Base-by-base conservation (phyloP, 1,140 invertebrate species). In the Berghia stephanieae region DNA sequence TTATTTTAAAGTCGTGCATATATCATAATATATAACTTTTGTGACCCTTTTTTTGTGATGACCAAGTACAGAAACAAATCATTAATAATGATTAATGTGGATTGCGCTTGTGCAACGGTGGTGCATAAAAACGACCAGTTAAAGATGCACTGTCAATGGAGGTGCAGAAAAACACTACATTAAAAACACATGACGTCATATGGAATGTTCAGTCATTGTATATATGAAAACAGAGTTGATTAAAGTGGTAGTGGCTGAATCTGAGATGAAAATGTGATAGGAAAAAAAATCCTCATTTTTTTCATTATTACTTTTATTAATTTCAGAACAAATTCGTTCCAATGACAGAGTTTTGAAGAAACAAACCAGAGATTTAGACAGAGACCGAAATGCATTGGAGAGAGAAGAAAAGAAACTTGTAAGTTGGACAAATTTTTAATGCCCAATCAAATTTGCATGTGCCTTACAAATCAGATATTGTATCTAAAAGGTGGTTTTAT, bases 331-430 rank as follows among this genome's bases (percentile, higher is more conserved):
- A 90, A 93, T 96, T 87, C 91, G 93, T 57, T 91, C 94, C 86
- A 95, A 95, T 92, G 95, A 96, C 84, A 91, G 93, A 82, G 92
- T 93, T 46, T 86, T 97, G 38, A 90, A 94, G 34, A 95, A 94
- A 91, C 94, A 94, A 42, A 92, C 93, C 5, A 90, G 96, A 85
- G 95, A 96, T 88, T 91, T 97, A 80, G 95, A 96, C 78, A 91
- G 95, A 81, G 95, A 96, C 87, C 92, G 93, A 81, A 87, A 91
- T 74, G 92, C 94, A 82, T 87, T 97, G 74, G 95, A 97, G 89
- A 91, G 92, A 83, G 95, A 97, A 90, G 96, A 97, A 89, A 96
- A 96, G 82, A 95, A 96, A 92, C 87, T 98, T 83, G 94, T 95
- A 90, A 88, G 87, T 85, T 43, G 42, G 34, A 16, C 31, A 10